Evolutionary conservation across 2,797 vertebrate species (phyloP), one percentile per base, ranked within the genome.

Genomic region (Pseudocheirus occidentalis): DNA sequence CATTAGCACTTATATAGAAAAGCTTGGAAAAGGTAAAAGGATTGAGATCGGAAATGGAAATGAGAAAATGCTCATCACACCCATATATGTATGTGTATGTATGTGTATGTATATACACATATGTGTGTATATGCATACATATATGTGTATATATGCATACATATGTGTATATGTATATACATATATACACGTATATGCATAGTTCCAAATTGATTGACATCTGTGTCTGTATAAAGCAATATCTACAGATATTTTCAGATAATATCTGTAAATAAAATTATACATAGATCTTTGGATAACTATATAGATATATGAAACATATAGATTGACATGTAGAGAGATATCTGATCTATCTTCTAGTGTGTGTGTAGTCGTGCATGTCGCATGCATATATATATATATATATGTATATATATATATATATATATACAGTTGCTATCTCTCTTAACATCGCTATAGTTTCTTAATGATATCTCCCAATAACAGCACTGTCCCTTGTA

Each of bases 221-320:
- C 4, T 50, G 0, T 81, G 3, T 3, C 0, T 46, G 7, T 2
- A 46, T 81, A 27, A 3, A 46, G 0, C 18, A 46, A 81, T 1
- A 34, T 18, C 10, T 34, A 40, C 24, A 24, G 16, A 46, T 46
- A 81, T 10, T 3, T 81, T 9, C n/a, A 66, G 4, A n/a, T 81
- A 81, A 12, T 87, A 46, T 73, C 1, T 1, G n/a, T 66, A n/a
- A 66, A 46, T 10, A 46, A 27, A 4, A 2, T 46, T 46, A 46
- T 11, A 3, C 40, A 81, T 46, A 87, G 7, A 12, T 87, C 4
- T 81, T 46, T 50, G 12, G 40, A 87, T 24, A 81, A 7, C n/a
- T 7, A 3, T 24, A 46, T 46, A 27, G 24, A 50, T 28, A 87
- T 27, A 40, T 40, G 62, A 62, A 66, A 14, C 18, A 24, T 40